Conservation (phyloP, 2,113 vertebrate species). For the Oenanthe oenanthe region DNA sequence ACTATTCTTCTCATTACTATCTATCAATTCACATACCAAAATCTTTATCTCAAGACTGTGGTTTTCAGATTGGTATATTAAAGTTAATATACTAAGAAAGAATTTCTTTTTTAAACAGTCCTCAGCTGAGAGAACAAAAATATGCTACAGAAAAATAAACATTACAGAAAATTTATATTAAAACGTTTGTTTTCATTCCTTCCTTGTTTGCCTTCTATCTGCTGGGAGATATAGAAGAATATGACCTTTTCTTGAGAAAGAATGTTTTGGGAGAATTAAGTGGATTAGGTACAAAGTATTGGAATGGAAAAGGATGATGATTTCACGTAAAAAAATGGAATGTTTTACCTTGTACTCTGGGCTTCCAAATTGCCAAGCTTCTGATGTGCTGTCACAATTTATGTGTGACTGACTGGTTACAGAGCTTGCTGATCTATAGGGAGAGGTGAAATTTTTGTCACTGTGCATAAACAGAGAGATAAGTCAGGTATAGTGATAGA, state of each 20-base stretch:
- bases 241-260: not conserved
- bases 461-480: constrained; percentile 78
- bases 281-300: not conserved
- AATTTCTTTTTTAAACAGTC: not conserved
- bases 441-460: constrained; percentile 82
- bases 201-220: not conserved
- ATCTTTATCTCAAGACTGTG: not conserved
- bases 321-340: constrained; percentile 62
- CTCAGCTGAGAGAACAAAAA: constrained; percentile 3
- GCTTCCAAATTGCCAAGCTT: constrained; percentile 68
- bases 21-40: not conserved
- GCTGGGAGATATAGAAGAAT: constrained; percentile 20
- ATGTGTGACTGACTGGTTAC: constrained; percentile 71
- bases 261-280: not conserved
- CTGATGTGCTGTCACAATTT: constrained; percentile 73
- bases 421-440: constrained; percentile 75
- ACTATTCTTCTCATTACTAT: not conserved
- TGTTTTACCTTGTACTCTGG: constrained; percentile 70
- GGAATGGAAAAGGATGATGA: constrained; percentile 37
- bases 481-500: constrained; percentile 78
- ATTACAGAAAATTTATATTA: not conserved
- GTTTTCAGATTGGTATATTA: not conserved
- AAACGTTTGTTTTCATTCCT: not conserved
- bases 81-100: not conserved
- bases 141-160: not conserved